phyloP scores from a whole-genome alignment of 2,797 vertebrate species.

The Fratercula arctica region DNA sequence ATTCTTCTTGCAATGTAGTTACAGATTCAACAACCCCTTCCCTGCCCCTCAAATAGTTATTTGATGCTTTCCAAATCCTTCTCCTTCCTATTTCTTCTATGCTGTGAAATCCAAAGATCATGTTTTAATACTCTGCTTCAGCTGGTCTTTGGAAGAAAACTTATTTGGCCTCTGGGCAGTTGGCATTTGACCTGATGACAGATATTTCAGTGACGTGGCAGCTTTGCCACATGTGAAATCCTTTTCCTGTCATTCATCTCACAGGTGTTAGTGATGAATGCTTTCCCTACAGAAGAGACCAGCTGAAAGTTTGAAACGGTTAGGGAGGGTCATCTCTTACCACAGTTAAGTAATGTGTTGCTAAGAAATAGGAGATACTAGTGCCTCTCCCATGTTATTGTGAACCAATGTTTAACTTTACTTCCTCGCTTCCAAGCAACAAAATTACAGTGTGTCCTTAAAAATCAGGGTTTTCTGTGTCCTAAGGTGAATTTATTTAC shows the following conservation, averaged over 20 bases:
- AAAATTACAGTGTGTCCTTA: not conserved
- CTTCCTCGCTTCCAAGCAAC: not conserved
- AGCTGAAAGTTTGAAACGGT: not conserved
- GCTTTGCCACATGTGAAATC: not conserved
- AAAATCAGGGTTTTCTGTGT: not conserved
- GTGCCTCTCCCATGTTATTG: not conserved
- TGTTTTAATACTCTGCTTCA: not conserved
- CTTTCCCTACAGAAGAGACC: not conserved
- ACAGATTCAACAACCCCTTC: not conserved
- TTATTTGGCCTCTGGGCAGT: not conserved
- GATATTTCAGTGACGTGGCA: not conserved
- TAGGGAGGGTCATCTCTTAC: not conserved
- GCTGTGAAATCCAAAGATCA: not conserved
- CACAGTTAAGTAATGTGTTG: not conserved
- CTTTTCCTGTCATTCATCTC: not conserved
- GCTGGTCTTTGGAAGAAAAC: not conserved
- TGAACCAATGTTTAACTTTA: not conserved
- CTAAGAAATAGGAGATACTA: not conserved
- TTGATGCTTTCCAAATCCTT: not conserved
- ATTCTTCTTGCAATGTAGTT: not conserved
- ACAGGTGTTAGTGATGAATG: not conserved
- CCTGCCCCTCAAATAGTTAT: not conserved
- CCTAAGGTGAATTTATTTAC: not conserved
- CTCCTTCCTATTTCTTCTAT: not conserved
- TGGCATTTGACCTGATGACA: not conserved